Conservation (phyloP, 2,888 invertebrate species). For the Rhaphigaster nebulosa region DNA sequence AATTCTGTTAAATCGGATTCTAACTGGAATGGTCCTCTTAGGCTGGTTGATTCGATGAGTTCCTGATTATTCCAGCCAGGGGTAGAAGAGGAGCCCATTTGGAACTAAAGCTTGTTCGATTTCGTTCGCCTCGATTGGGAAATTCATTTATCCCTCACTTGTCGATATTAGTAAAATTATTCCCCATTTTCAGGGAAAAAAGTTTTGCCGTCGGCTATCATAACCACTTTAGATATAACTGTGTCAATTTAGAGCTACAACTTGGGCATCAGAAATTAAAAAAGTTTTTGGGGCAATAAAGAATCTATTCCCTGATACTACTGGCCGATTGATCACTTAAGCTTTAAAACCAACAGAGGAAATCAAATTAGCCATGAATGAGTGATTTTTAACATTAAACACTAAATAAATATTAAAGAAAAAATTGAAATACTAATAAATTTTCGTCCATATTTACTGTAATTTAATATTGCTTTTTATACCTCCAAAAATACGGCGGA, state of each 20-base stretch:
- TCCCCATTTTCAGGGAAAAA: neutral
- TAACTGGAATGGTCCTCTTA: neutral
- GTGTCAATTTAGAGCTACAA: neutral
- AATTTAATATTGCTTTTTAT: too few relatives aligned
- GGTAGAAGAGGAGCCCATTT: neutral
- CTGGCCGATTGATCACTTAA: neutral
- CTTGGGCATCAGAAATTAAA: neutral
- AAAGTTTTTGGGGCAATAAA: neutral
- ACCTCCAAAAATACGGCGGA: too few relatives aligned
- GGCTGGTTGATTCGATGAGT: slow-evolving; percentile 23
- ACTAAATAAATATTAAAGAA: too few relatives aligned
- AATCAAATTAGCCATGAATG: neutral
- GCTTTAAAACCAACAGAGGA: neutral
- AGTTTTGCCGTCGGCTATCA: neutral
- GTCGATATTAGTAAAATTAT: slow-evolving; percentile 15
- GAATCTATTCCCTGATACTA: neutral
- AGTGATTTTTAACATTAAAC: too few relatives aligned
- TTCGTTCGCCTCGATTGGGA: neutral
- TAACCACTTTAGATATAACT: neutral
- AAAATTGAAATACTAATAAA: too few relatives aligned
- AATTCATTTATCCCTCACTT: neutral
- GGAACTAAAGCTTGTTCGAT: slow-evolving; percentile 28
- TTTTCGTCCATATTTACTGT: too few relatives aligned
- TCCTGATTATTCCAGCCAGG: neutral
- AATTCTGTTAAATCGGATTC: slow-evolving; percentile 37